Evolutionary conservation across 2,888 invertebrate genomes (phyloP).

Genomic region (Caenorhabditis sp.): DNA sequence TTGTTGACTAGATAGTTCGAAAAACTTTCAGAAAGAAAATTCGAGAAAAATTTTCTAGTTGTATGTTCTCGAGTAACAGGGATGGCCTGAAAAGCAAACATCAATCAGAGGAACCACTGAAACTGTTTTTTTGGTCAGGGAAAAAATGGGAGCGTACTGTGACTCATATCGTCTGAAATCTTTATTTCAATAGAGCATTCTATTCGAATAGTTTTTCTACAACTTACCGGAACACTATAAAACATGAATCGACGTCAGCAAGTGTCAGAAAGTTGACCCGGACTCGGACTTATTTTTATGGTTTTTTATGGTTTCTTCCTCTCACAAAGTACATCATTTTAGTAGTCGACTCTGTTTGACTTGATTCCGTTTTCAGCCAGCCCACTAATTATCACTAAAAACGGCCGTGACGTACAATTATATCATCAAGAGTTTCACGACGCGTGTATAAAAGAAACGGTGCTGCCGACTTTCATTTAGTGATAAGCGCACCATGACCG

Average conservation of each 20-base stretch:
- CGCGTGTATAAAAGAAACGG: conserved; percentile 54
- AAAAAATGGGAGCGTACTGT: conserved; percentile 8
- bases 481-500: conserved; percentile 65
- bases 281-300: conserved; percentile 38
- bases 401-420: conserved; percentile 56
- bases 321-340: conserved; percentile 36
- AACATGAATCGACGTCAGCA: conserved; percentile 20
- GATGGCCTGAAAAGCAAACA: too few species aligned
- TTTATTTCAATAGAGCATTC: conserved; percentile 15
- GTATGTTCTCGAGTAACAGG: too few species aligned
- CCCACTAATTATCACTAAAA: conserved; percentile 55
- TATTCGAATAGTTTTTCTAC: conserved; percentile 17
- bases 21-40: conserved; percentile 5
- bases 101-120: not conserved
- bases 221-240: conserved; percentile 39
- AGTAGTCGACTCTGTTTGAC: conserved; percentile 27
- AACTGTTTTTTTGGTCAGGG: conserved; percentile 54
- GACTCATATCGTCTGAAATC: not conserved
- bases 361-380: conserved; percentile 50
- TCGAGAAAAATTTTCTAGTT: conserved; percentile 1
- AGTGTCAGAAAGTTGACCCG: conserved; percentile 29
- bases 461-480: conserved; percentile 33
- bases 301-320: conserved; percentile 11
- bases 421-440: conserved; percentile 49
- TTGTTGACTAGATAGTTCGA: conserved; percentile 21